Evolutionary conservation across 2,797 vertebrate genomes (phyloP).

Genomic region (Eupleurogrammus muticus): DNA sequence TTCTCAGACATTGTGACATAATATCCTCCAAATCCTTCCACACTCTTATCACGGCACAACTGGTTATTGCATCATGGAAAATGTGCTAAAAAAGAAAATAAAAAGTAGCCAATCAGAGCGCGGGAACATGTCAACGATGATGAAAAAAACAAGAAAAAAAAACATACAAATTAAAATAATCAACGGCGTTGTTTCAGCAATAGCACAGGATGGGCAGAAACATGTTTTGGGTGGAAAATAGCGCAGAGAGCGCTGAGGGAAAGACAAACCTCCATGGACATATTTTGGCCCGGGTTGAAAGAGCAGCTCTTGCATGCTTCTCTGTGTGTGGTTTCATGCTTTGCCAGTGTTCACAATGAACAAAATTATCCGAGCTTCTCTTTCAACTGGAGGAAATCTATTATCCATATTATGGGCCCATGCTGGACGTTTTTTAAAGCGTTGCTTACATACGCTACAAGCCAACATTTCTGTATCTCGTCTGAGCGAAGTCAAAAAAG

Average conservation of each 20-base stretch:
- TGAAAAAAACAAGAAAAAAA: constrained; percentile 52
- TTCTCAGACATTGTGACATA: background rate
- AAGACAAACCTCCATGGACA: constrained; percentile 56
- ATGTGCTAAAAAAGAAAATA: constrained; percentile 14
- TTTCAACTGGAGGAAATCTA: constrained; percentile 69
- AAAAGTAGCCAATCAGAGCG: constrained; percentile 27
- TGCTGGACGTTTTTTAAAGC: constrained; percentile 43
- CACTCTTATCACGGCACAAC: background rate
- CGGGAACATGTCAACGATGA: constrained; percentile 20
- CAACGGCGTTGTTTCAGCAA: constrained; percentile 54
- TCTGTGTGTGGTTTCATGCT: constrained; percentile 75
- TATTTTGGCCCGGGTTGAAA: constrained; percentile 75
- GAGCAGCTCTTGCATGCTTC: constrained; percentile 62
- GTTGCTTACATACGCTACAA: constrained; percentile 17
- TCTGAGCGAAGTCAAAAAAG: constrained; percentile 12
- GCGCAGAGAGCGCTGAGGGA: constrained; percentile 29
- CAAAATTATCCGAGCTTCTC: constrained; percentile 63
- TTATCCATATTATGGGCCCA: constrained; percentile 58
- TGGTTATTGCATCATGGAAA: constrained; percentile 38
- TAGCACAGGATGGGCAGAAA: constrained; percentile 36
- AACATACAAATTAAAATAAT: constrained; percentile 54
- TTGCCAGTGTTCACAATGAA: constrained; percentile 66
- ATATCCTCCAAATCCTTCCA: background rate
- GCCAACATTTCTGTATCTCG: constrained; percentile 32
- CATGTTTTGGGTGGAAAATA: constrained; percentile 55